Conservation (phyloP, 2,888 invertebrate genomes). For the Leucoma salicis region DNA sequence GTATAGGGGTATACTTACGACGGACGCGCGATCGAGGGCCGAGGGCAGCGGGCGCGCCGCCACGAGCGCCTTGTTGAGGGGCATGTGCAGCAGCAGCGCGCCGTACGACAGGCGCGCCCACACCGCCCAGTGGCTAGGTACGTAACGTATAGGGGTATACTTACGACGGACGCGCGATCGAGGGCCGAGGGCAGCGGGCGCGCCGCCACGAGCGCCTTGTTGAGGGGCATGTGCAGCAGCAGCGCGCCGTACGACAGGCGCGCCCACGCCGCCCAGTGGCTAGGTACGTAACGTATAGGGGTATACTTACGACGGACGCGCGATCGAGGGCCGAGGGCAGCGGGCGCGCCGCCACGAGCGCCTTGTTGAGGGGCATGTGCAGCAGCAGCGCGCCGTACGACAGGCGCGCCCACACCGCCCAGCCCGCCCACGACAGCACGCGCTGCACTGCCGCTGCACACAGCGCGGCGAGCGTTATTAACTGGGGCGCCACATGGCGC, state of each 20-base stretch:
- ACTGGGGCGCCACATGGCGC: too few species aligned
- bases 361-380: slow-evolving; percentile 71
- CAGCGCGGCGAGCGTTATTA: too few species aligned
- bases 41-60: slow-evolving; percentile 50
- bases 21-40: slow-evolving; percentile 51
- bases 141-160: too few species aligned
- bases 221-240: slow-evolving; percentile 70
- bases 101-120: slow-evolving; percentile 72
- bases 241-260: slow-evolving; percentile 73
- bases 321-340: slow-evolving; percentile 55
- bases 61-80: slow-evolving; percentile 65
- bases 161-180: slow-evolving; percentile 51
- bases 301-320: slow-evolving; percentile 42
- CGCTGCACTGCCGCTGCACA: slow-evolving; percentile 56
- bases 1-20: too few species aligned
- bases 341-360: slow-evolving; percentile 53
- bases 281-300: background rate
- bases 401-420: slow-evolving; percentile 63
- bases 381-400: slow-evolving; percentile 72
- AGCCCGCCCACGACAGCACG: slow-evolving; percentile 55
- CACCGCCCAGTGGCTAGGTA: too few species aligned
- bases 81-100: slow-evolving; percentile 71
- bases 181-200: slow-evolving; percentile 51
- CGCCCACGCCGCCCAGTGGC: too few species aligned
- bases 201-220: slow-evolving; percentile 62